Evolutionary conservation across 2,113 vertebrate genomes (phyloP).

Genomic region (Eira barbara): DNA sequence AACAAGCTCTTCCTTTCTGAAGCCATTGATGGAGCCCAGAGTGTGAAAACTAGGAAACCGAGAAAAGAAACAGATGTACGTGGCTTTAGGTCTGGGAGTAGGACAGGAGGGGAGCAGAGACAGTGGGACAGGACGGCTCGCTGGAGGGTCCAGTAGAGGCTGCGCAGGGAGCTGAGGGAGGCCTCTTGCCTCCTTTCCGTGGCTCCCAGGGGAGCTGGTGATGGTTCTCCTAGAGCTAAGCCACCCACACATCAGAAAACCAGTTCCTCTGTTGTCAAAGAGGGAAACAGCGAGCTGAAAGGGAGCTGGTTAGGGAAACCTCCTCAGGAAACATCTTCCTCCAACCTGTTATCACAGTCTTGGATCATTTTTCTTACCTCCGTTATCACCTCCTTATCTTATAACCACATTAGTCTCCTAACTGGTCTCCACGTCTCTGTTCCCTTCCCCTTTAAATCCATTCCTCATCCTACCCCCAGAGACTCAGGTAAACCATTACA

Average conservation of each 20-base stretch:
- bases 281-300: not conserved
- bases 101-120: not conserved
- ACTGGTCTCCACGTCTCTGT: not conserved
- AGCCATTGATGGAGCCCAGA: not conserved
- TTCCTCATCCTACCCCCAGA: not conserved
- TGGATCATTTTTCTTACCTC: not conserved
- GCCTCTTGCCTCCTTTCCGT: not conserved
- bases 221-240: not conserved
- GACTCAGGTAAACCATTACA: not conserved
- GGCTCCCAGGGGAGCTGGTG: not conserved
- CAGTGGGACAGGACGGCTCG: not conserved
- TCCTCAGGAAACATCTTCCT: not conserved
- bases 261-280: not conserved
- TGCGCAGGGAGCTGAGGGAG: not conserved
- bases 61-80: not conserved
- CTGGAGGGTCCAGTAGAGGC: rapidly evolving
- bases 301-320: not conserved
- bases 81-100: not conserved
- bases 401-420: not conserved
- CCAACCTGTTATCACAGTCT: not conserved
- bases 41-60: not conserved
- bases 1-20: not conserved
- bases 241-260: not conserved
- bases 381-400: not conserved
- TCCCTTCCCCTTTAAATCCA: not conserved